Percentiles rank a stretch among this genome's conserved stretches.
Evolutionary conservation across 1,140 invertebrate genomes (phyloP).

Genomic region (Tetraneura akinire): DNA sequence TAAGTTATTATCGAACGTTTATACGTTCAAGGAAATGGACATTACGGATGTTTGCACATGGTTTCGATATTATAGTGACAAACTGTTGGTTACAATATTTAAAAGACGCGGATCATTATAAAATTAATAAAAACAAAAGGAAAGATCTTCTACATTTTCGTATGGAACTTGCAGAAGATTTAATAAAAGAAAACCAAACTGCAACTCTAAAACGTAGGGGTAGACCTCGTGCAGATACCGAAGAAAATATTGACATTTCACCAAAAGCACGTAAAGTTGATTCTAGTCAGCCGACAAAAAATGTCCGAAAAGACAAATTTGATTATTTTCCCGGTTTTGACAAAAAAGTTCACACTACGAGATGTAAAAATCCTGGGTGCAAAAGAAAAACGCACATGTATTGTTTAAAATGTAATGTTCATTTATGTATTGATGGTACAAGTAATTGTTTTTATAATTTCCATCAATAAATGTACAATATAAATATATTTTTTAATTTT

Average conservation of each 20-base stretch:
- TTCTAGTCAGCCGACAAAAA: background rate
- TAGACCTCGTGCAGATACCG: background rate
- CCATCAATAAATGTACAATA: slow-evolving; percentile 10
- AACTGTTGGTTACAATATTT: slow-evolving; percentile 19
- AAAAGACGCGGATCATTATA: slow-evolving; percentile 3
- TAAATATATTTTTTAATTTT: too few relatives aligned
- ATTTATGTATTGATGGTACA: slow-evolving; percentile 12
- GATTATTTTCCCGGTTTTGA: slow-evolving; percentile 1
- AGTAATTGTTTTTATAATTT: slow-evolving; percentile 27
- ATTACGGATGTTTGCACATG: background rate
- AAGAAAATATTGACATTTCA: background rate
- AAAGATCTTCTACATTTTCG: slow-evolving; percentile 9
- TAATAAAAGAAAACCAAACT: background rate
- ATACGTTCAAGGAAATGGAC: slow-evolving; percentile 17
- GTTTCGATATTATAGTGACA: too few relatives aligned
- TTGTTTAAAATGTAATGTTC: slow-evolving; percentile 7
- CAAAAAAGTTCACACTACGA: background rate
- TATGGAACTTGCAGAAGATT: background rate
- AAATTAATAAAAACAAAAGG: slow-evolving; percentile 2
- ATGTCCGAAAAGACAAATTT: background rate
- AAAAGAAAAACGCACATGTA: slow-evolving; percentile 3
- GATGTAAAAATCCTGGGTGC: slow-evolving; percentile 12
- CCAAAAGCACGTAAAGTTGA: background rate
- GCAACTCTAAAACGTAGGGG: background rate
- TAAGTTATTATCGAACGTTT: slow-evolving; percentile 19